phyloP scores from a whole-genome alignment of 2,113 vertebrate genomes.

The Hemiscyllium ocellatum region DNA sequence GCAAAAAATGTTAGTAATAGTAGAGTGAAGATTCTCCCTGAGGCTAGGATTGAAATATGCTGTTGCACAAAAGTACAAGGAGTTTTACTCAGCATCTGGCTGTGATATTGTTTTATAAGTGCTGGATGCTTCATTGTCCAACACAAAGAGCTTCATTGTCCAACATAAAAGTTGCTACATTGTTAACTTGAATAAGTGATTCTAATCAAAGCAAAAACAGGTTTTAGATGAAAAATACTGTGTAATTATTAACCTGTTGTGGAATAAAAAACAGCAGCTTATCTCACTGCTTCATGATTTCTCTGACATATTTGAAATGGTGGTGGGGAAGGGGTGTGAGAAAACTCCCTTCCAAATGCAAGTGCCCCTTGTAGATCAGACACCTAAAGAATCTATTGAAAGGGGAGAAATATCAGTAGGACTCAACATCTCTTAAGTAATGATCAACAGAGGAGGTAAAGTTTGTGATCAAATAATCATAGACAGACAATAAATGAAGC shows the following conservation, averaged over 20 bases:
- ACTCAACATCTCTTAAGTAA: background rate
- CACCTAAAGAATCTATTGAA: background rate
- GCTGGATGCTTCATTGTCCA: background rate
- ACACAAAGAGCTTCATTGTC: background rate
- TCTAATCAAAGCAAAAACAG: background rate
- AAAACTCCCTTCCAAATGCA: background rate
- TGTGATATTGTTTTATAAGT: background rate
- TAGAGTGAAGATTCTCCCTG: background rate
- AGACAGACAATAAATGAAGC: background rate
- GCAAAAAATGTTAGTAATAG: background rate
- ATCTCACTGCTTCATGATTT: background rate
- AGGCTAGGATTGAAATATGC: background rate
- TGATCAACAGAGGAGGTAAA: background rate
- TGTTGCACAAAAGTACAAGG: background rate
- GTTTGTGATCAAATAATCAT: background rate
- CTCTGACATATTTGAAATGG: background rate
- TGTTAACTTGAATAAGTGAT: background rate
- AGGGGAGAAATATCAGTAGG: background rate
- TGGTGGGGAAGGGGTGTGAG: too few relatives aligned
- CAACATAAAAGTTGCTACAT: background rate
- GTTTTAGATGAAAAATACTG: background rate
- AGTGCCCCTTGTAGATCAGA: background rate
- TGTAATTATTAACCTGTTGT: background rate
- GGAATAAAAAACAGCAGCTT: background rate
- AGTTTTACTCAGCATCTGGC: background rate